phyloP scores from a whole-genome alignment of 2,797 vertebrate genomes.

The Enteromius trimaculatus region DNA sequence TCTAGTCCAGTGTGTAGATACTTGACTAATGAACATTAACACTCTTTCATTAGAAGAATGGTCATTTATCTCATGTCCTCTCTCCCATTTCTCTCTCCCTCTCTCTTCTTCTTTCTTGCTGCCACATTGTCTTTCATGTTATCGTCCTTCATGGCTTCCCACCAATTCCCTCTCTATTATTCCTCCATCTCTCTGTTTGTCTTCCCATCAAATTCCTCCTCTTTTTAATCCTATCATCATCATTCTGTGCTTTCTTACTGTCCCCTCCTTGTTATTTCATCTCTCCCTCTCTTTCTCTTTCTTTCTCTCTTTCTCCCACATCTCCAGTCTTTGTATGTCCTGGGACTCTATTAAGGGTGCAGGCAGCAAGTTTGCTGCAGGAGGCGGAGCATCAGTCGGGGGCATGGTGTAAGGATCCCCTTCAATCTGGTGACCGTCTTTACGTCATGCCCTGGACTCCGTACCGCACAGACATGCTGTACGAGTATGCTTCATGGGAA shows the following conservation, averaged over 20 bases:
- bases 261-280: slow-evolving; percentile 46
- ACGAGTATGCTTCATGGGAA: slow-evolving; percentile 92
- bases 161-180: slow-evolving; percentile 4
- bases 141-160: slow-evolving; percentile 13
- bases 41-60: slow-evolving; percentile 72
- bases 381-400: slow-evolving; percentile 93
- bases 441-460: slow-evolving; percentile 97
- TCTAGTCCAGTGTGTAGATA: slow-evolving; percentile 69
- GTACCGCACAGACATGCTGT: slow-evolving; percentile 92
- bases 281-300: slow-evolving; percentile 54
- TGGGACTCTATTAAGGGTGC: slow-evolving; percentile 87
- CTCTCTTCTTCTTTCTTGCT: slow-evolving; percentile 49
- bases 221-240: slow-evolving; percentile 51
- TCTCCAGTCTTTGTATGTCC: slow-evolving; percentile 93
- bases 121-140: slow-evolving; percentile 41
- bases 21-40: slow-evolving; percentile 77
- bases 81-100: slow-evolving; percentile 49
- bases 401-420: slow-evolving; percentile 95
- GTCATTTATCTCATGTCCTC: slow-evolving; percentile 70
- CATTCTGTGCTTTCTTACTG: slow-evolving; percentile 22
- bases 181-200: slow-evolving; percentile 21
- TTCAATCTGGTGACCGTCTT: slow-evolving; percentile 92
- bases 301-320: slow-evolving; percentile 57
- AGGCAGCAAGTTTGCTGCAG: slow-evolving; percentile 86
- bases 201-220: slow-evolving; percentile 60